Percentiles rank a stretch among this genome's conserved stretches.
phyloP scores from a whole-genome alignment of 23 tunicate genomes.

The Styela clava region DNA sequence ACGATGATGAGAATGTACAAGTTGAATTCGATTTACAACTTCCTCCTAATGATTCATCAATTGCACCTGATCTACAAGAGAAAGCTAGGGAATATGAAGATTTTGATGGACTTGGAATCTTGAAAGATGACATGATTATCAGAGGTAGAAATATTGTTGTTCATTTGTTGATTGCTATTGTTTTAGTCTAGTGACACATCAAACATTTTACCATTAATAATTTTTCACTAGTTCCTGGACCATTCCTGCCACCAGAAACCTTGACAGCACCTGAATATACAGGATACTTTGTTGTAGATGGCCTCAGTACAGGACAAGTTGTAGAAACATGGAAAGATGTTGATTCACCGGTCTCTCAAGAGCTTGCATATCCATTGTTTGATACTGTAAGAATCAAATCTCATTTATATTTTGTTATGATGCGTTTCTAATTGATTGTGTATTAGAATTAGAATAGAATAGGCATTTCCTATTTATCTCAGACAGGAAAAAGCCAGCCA shows the following conservation, averaged over 20 bases:
- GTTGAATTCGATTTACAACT: conserved; percentile 27
- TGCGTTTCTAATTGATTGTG: not conserved
- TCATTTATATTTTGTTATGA: not conserved
- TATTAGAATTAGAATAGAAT: too few relatives aligned
- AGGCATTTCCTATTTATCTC: not conserved
- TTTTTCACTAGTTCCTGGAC: conserved; percentile 54
- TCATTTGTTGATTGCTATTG: not conserved
- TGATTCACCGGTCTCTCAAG: conserved; percentile 5
- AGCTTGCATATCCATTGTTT: not conserved
- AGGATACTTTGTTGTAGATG: conserved; percentile 27
- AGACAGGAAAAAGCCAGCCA: too few relatives aligned
- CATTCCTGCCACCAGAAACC: conserved; percentile 13
- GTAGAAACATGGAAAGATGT: conserved; percentile 43
- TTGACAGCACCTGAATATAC: conserved; percentile 4
- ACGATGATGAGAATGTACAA: not conserved
- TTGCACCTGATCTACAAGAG: conserved; percentile 36
- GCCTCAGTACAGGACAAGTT: conserved; percentile 11
- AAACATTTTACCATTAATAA: not conserved
- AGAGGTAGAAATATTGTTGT: not conserved
- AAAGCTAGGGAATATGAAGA: not conserved
- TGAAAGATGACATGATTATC: not conserved
- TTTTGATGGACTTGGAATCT: not conserved
- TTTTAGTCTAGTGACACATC: not conserved
- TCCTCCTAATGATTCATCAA: conserved; percentile 16
- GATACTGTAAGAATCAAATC: not conserved